Base-by-base conservation (phyloP, 2,113 vertebrate genomes). In the Perca schrenkii region DNA sequence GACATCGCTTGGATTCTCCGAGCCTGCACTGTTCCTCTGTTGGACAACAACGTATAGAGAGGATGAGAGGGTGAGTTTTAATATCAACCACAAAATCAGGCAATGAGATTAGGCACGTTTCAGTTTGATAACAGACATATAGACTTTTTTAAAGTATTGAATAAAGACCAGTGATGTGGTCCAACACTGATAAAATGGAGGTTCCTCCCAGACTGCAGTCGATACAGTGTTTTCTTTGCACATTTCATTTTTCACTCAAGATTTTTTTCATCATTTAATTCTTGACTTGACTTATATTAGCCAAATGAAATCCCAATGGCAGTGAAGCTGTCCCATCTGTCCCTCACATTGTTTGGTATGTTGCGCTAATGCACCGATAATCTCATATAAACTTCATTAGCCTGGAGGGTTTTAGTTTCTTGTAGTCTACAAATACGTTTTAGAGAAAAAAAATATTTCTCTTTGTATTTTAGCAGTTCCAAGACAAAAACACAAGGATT, bases 1-100 rank as follows among this genome's bases (percentile, higher is more conserved):
- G 57, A 96, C 97, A 0, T 99, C 98, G 0, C 97, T 99, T 22
- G 98, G 97, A 79, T 99, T 98, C 93, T 99, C 98, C 0, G 96
- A 96, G 54, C 97, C 97, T 11, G 95, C 95, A 0, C 96, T 97
- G 89, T 99, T 99, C 86, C 98, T 98, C 98, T 99, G 93, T 15
- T 61, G 91, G 85, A 70, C 8, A 56, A 28, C 13, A 61, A 56
- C 1, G 8, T 28, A 28, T 0, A 36, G 3, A 2, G 17, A 58
- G 25, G 19, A 46, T 17, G 13, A 69, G 43, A 3, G 21, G 17
- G 12, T 0, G 19, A 47, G 40, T 43, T 17, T 36, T 6, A 53
- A 77, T n/a, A 58, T 68, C 8, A 56, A 16, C 15, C 14, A 34
- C 53, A 54, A 82, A 43, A n/a, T 14, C 4, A 57, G 13, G 14